Conservation (phyloP, 1,140 invertebrate genomes). For the Gonioctena quinquepunctata region DNA sequence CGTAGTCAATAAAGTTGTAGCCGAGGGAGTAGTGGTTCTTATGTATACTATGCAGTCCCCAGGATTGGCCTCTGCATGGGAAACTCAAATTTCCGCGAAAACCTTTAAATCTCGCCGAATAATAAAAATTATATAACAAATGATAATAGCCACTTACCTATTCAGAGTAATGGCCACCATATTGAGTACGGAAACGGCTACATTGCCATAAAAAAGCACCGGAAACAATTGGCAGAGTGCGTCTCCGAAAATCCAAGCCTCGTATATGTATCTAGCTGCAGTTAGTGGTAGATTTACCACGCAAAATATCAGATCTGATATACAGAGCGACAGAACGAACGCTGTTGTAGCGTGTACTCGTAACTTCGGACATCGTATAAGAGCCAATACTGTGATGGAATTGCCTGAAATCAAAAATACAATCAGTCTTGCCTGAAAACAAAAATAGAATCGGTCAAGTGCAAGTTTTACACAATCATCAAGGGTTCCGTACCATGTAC, state of each 20-base stretch:
- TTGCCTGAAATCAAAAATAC: slow-evolving; percentile 69
- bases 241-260: slow-evolving; percentile 81
- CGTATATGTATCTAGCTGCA: slow-evolving; percentile 77
- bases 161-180: slow-evolving; percentile 91
- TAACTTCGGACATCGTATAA: slow-evolving; percentile 75
- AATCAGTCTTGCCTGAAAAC: no score
- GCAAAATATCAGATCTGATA: slow-evolving; percentile 86
- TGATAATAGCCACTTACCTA: slow-evolving; percentile 62
- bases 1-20: no score
- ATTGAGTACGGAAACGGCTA: slow-evolving; percentile 82
- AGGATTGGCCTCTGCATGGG: no score
- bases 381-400: slow-evolving; percentile 76
- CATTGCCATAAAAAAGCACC: slow-evolving; percentile 87
- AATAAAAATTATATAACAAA: neutral
- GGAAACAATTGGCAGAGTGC: slow-evolving; percentile 82
- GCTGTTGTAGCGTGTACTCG: slow-evolving; percentile 82
- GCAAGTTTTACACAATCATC: no score
- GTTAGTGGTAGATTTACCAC: slow-evolving; percentile 82
- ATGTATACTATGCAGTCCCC: no score
- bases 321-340: slow-evolving; percentile 83
- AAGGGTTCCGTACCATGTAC: no score
- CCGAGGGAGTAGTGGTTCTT: no score
- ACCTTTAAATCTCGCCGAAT: neutral
- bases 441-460: no score
- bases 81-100: neutral